A percentile compares a stretch with the other conserved stretches of the same genome.
These are phyloP conservation scores for Campylorhamphus procurvoides DNA, from an alignment of 2,113 vertebrate genomes.

Conservation along the genomic window DNA sequence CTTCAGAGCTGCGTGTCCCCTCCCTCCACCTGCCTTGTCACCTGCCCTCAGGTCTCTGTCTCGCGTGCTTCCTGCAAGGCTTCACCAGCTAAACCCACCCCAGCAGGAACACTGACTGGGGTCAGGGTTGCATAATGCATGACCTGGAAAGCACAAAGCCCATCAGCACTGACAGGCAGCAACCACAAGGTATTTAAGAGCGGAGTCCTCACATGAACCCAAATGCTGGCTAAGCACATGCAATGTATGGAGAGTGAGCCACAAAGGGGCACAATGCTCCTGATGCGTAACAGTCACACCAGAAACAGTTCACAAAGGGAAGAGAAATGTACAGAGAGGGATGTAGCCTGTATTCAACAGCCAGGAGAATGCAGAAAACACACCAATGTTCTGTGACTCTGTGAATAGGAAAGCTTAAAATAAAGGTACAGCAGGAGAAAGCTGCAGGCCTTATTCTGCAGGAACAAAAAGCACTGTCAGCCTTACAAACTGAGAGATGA, in stretches of 20 bases:
- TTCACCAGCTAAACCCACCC: background rate
- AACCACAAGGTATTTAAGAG: background rate
- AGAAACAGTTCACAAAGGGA: background rate
- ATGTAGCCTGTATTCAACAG: background rate
- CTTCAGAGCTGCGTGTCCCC: background rate
- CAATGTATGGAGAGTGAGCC: background rate
- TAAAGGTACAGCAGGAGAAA: background rate
- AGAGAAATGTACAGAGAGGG: background rate
- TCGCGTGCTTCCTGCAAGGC: fast-evolving
- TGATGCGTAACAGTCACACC: background rate
- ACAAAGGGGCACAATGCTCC: background rate
- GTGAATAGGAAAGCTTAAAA: background rate
- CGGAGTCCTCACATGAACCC: background rate
- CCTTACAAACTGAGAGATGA: background rate
- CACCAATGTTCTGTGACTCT: background rate
- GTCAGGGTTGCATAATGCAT: background rate
- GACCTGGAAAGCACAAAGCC: slow-evolving; percentile 18
- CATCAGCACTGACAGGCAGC: background rate
- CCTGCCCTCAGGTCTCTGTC: background rate
- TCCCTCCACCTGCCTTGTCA: background rate
- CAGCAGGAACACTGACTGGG: background rate
- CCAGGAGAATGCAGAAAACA: slow-evolving; percentile 34
- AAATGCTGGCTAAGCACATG: background rate
- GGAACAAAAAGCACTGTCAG: background rate
- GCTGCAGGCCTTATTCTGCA: background rate